Base-by-base conservation (phyloP, 1,140 invertebrate species). In the Ooceraea biroi region DNA sequence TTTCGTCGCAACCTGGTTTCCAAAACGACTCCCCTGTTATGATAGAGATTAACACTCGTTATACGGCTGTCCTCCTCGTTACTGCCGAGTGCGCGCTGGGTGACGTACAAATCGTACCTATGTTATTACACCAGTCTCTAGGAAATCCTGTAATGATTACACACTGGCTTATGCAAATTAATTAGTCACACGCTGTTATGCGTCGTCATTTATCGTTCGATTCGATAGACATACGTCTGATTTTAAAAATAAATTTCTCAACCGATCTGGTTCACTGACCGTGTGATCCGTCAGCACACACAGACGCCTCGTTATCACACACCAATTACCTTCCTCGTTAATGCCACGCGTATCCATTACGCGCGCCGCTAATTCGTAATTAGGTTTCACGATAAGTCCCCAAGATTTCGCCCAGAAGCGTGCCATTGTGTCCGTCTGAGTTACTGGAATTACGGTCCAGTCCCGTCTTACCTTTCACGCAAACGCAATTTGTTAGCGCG, bases 401-500 rank as follows among this genome's bases (percentile, higher is more conserved):
- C 50, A 66, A 80, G 76, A 69, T 80, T 80, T 80, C 11, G 36
- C 44, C 50, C 78, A 74, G 61, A 72, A 82, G 78, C 71, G 57
- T 44, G 61, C 58, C 68, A 83, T 87, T 88, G 83, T 84, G 86
- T 61, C 73, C 85, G 85, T 66, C 76, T 73, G 80, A 84, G 86
- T 88, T 88, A 87, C 69, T 72, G 73, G 85, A 87, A 84, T 84
- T 86, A 76, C 71, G 25, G 66, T 61, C 55, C 30, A 60, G 69
- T 68, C 65, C 19, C 48, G 50, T 65, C 36, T 76, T 76, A 76
- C 72, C 61, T 65, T 50, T 66, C 61, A 52, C 58, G 66, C 63
- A 80, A 80, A 80, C 65, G 76, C 65, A 80, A 80, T 80, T 80
- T 80, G 76, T 80, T 80, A 80, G 65, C 76, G 76, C 50, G 65